Conservation (phyloP, 2,113 vertebrate species). For the Forbesichthys papilliferus region DNA sequence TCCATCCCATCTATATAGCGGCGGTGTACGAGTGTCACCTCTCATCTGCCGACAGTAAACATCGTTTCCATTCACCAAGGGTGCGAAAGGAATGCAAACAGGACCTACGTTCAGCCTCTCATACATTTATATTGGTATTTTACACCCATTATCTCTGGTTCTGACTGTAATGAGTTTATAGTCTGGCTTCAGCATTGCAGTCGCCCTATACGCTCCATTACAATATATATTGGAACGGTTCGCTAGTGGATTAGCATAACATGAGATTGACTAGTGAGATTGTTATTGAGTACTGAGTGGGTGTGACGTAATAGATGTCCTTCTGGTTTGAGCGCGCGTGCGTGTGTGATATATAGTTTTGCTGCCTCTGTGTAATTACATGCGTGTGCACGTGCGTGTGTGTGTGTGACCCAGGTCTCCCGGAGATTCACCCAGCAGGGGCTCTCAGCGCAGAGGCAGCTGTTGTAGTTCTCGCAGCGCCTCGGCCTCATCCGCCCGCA, state of each 20-base stretch:
- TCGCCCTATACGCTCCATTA: constrained; percentile 15
- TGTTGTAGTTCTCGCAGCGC: constrained; percentile 88
- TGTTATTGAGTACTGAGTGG: constrained; percentile 21
- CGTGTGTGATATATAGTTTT: constrained; percentile 16
- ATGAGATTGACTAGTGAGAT: constrained; percentile 1
- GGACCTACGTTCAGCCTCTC: constrained; percentile 20
- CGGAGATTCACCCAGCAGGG: constrained; percentile 82
- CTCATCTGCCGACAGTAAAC: background rate
- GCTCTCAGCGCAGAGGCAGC: constrained; percentile 86
- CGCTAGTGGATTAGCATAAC: constrained; percentile 26
- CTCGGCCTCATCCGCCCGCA: constrained; percentile 86
- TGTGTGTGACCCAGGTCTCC: constrained; percentile 80
- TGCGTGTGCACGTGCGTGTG: constrained; percentile 35
- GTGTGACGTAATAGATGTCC: no score
- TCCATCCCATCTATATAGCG: background rate
- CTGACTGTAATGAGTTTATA: constrained; percentile 8
- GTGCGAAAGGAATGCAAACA: constrained; percentile 13
- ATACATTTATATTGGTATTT: constrained; percentile 58
- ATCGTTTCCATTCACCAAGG: constrained; percentile 1
- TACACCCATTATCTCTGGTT: constrained; percentile 32
- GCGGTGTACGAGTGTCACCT: no score
- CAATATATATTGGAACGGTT: constrained; percentile 41
- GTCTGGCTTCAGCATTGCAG: constrained; percentile 6
- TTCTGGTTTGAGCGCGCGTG: background rate
- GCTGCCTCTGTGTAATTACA: constrained; percentile 31